phyloP scores from a whole-genome alignment of 2,888 invertebrate genomes.

The Idaea straminata region DNA sequence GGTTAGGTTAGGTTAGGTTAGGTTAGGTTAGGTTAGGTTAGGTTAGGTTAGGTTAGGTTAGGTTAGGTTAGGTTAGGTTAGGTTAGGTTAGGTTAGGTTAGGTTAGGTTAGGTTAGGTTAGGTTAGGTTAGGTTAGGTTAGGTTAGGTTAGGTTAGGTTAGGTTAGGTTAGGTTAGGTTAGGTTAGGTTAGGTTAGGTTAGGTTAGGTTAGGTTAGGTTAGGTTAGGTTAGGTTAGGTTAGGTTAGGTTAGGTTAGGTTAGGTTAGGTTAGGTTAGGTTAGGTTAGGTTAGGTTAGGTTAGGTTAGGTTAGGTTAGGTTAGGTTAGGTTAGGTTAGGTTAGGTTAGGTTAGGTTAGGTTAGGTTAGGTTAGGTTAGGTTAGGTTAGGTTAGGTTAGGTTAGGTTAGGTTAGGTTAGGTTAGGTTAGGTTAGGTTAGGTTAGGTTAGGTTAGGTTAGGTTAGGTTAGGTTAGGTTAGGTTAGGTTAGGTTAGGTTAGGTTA shows the following conservation, averaged over 20 bases:
- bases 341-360: slow-evolving; percentile 20
- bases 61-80: slow-evolving; percentile 23
- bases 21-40: slow-evolving; percentile 24
- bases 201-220: slow-evolving; percentile 25
- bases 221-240: slow-evolving; percentile 24
- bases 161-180: slow-evolving; percentile 21
- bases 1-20: slow-evolving; percentile 26
- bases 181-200: slow-evolving; percentile 25
- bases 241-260: slow-evolving; percentile 23
- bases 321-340: slow-evolving; percentile 23
- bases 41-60: slow-evolving; percentile 23
- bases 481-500: slow-evolving; percentile 21
- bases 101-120: slow-evolving; percentile 21
- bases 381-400: slow-evolving; percentile 23
- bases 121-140: slow-evolving; percentile 20
- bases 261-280: slow-evolving; percentile 23
- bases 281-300: slow-evolving; percentile 23
- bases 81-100: slow-evolving; percentile 22
- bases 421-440: slow-evolving; percentile 21
- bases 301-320: slow-evolving; percentile 22
- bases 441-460: slow-evolving; percentile 20
- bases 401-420: slow-evolving; percentile 17
- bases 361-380: slow-evolving; percentile 23
- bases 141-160: slow-evolving; percentile 15
- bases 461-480: slow-evolving; percentile 23